Base-by-base conservation (phyloP, 2,797 vertebrate genomes). In the Petrocephalus sullivani region DNA sequence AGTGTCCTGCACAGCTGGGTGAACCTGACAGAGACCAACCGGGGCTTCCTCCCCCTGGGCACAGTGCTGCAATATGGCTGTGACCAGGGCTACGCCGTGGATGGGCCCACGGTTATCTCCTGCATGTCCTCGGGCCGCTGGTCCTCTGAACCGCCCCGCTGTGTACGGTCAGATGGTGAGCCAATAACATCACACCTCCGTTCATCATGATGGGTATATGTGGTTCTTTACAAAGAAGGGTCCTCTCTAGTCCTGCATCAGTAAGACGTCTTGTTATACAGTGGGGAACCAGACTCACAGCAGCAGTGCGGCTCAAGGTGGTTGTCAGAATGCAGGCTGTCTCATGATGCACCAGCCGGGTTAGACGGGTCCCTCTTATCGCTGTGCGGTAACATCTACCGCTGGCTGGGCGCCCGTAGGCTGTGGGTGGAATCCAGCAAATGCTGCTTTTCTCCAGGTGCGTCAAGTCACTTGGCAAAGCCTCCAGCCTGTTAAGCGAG, bases 11-110 rank as follows among this genome's bases (percentile, higher is more conserved):
- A 96, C 93, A 95, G 96, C 93, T 95, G 92, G 93, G 95, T 95
- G 90, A 96, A 96, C 90, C 94, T 95, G 90, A 95, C 95, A 21
- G 95, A 95, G 89, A 46, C 41, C 41, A 96, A 95, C 93, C 94
- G 93, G 90, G 95, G 93, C 87, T 94, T 91, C 1, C 95, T 96
- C 88, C 94, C 95, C 2, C 91, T 93, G 88, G 95, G 95, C 87
- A 95, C 95, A n/a, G 94, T 95, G 12, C 92, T 96, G 90, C 94
- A 95, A 90, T 96, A 96, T 93, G 94, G 92, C 94, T 96, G 95
- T 93, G 94, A 96, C 91, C 93, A 93, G 0, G 94, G 95, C 91
- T 96, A 95, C 93, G 89, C 94, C 87, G 93, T 95, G 88, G 94
- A 95, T 37, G 95, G 95, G 84, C 94, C 95, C 91, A 94, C 90